Conservation (phyloP, 2,888 invertebrate species). For the Eupithecia subfuscata region DNA sequence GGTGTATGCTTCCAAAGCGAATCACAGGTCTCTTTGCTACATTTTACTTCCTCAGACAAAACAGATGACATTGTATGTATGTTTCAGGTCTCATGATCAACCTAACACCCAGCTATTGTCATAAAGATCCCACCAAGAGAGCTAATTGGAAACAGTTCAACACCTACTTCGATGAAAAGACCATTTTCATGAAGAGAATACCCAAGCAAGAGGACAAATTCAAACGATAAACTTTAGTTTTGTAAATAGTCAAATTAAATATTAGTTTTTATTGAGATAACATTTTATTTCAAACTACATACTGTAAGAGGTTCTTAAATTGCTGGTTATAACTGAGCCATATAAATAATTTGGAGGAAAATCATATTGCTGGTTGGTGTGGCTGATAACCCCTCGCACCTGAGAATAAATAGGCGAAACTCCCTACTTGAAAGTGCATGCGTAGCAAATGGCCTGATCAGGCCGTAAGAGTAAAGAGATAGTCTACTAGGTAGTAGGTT, state of each 20-base stretch:
- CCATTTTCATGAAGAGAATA: constrained; percentile 83
- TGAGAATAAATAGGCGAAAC: too few species aligned
- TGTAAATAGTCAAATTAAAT: constrained; percentile 30
- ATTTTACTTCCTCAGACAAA: not conserved
- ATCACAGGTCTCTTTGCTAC: constrained; percentile 89
- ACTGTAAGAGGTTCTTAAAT: too few species aligned
- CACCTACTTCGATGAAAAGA: constrained; percentile 92
- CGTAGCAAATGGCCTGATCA: too few species aligned
- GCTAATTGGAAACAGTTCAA: constrained; percentile 90
- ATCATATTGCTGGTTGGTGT: not conserved
- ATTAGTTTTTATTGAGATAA: constrained; percentile 8
- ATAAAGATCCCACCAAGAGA: constrained; percentile 88
- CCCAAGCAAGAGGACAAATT: constrained; percentile 70
- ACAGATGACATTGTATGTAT: constrained; percentile 10
- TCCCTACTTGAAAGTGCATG: too few species aligned
- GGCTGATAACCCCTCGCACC: too few species aligned
- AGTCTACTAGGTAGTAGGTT: too few species aligned
- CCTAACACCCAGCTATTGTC: constrained; percentile 85
- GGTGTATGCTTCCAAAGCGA: constrained; percentile 91
- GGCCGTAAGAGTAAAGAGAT: too few species aligned
- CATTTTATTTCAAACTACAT: not conserved
- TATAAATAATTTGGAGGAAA: not conserved
- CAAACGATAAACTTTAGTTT: constrained; percentile 57
- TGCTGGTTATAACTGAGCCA: not conserved
- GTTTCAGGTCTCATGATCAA: constrained; percentile 90